A percentile compares a stretch with the other conserved stretches of the same genome.
Conservation (phyloP, 2,888 invertebrate genomes). For the Andrena hattorfiana region DNA sequence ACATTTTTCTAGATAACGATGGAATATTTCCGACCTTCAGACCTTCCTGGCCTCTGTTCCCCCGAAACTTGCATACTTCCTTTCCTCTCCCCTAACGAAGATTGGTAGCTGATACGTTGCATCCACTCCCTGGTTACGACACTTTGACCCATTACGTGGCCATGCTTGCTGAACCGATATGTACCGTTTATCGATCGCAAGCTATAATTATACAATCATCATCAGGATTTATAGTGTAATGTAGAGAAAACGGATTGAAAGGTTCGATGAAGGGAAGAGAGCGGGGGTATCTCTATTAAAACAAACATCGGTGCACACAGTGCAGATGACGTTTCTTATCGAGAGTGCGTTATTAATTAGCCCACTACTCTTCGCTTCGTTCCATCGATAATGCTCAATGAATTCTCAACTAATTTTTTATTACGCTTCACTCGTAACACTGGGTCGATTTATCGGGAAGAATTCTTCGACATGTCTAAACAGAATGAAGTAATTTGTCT, state of each 20-base stretch:
- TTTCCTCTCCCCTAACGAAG: neutral
- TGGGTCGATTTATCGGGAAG: no score
- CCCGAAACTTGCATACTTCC: conserved; percentile 1
- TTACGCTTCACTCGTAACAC: no score
- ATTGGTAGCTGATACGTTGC: neutral
- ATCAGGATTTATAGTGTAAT: neutral
- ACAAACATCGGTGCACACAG: no score
- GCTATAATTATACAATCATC: conserved; percentile 8
- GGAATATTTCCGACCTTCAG: conserved; percentile 57
- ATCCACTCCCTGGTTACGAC: neutral
- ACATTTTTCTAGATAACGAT: conserved; percentile 43
- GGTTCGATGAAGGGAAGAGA: neutral
- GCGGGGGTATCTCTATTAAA: neutral
- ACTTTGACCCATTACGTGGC: conserved; percentile 13
- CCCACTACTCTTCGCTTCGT: no score
- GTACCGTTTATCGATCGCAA: conserved; percentile 5
- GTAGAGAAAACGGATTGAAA: neutral
- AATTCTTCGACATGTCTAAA: no score
- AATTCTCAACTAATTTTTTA: no score
- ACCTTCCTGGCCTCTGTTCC: conserved; percentile 26
- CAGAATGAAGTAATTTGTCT: no score
- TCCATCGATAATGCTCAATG: no score
- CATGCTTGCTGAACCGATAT: neutral
- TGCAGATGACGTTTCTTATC: no score
- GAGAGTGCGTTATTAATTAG: no score